phyloP scores from a whole-genome alignment of 2,797 vertebrate species.

The Cetoscarus ocellatus region DNA sequence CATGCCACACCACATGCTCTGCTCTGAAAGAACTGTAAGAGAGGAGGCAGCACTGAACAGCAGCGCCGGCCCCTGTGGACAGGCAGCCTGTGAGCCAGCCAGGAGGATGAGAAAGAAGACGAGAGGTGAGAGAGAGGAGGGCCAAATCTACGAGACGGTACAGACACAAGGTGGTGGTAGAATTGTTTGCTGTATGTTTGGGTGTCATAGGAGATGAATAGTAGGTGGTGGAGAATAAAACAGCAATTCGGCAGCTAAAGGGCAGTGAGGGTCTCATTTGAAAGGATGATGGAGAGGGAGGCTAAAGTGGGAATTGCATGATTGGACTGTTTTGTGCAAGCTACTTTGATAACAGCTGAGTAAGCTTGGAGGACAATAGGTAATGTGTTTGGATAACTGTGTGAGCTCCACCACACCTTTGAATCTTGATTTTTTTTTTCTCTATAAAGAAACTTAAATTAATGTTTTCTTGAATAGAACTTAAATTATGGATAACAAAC shows the following conservation, averaged over 20 bases:
- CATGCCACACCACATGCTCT: background rate
- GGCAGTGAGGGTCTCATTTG: background rate
- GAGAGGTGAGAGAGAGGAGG: conserved; percentile 1
- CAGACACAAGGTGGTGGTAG: conserved; percentile 34
- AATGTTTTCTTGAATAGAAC: no score
- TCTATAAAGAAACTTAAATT: no score
- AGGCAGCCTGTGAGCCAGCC: conserved; percentile 6
- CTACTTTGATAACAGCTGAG: background rate
- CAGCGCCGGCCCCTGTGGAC: conserved; percentile 15
- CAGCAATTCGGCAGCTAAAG: conserved; percentile 8
- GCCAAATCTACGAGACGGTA: conserved; percentile 20
- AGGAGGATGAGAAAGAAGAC: background rate
- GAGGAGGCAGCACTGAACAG: conserved; percentile 1
- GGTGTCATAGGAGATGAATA: conserved; percentile 28
- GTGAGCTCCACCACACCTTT: no score
- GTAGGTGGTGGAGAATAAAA: conserved; percentile 22
- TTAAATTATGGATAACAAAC: no score
- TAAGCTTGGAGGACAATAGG: background rate
- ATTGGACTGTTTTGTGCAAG: background rate
- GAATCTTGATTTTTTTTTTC: no score
- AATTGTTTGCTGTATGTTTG: conserved; percentile 23
- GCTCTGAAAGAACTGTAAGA: conserved; percentile 20
- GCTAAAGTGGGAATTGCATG: background rate
- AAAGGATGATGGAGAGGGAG: background rate
- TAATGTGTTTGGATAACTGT: no score